Percentiles rank a stretch among this genome's conserved stretches.
Evolutionary conservation across 2,113 vertebrate genomes (phyloP).

Genomic region (Petrocephalus microphthalmus): DNA sequence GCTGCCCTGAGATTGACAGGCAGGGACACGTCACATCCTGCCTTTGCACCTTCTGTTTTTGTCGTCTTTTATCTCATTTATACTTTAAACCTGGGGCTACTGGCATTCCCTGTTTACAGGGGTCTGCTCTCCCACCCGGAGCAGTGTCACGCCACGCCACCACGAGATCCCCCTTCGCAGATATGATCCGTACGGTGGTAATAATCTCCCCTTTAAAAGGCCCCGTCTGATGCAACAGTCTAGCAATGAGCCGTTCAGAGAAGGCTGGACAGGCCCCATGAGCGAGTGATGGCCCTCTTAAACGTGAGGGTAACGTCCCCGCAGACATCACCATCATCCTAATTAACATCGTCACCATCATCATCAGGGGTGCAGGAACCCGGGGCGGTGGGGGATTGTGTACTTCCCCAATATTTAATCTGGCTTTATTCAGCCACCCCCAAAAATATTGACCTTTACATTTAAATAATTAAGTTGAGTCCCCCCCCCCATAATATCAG

Average conservation of each 20-base stretch:
- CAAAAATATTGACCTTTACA: neutral
- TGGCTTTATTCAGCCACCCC: neutral
- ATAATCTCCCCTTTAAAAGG: neutral
- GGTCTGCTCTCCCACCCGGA: neutral
- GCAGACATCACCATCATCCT: neutral
- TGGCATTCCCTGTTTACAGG: neutral
- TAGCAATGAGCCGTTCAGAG: neutral
- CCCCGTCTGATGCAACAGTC: constrained; percentile 11
- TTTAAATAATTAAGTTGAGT: neutral
- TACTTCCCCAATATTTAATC: neutral
- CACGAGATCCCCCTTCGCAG: neutral
- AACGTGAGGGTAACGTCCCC: neutral
- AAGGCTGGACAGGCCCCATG: neutral
- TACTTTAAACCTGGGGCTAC: neutral
- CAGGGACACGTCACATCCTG: neutral
- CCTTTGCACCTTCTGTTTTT: neutral
- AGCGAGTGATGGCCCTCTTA: neutral
- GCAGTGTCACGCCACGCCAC: neutral
- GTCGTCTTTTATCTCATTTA: neutral
- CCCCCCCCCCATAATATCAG: neutral
- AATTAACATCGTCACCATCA: neutral
- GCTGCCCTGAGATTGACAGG: neutral
- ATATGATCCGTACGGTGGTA: neutral
- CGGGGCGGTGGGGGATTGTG: neutral
- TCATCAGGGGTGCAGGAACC: neutral